These are phyloP conservation scores for Leptodactylus fuscus DNA, from an alignment of 2,113 vertebrate genomes.

Conservation along the genomic window DNA sequence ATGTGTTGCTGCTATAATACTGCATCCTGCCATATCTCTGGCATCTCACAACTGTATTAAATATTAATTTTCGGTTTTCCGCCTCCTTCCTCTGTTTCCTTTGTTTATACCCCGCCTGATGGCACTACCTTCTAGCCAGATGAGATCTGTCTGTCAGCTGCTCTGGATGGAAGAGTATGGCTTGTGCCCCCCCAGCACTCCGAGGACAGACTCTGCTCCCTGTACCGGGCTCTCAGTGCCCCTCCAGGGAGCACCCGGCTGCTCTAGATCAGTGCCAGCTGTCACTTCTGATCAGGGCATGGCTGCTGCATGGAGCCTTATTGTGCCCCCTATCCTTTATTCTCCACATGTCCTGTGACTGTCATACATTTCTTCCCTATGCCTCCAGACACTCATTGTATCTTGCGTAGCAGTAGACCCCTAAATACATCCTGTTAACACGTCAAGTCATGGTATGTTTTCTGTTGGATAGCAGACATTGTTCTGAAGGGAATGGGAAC, in stretches of 20 bases:
- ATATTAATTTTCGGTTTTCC: not conserved
- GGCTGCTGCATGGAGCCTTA: conserved; percentile 1
- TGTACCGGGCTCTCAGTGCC: conserved; percentile 4
- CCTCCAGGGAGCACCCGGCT: conserved; percentile 43
- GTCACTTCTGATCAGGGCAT: conserved; percentile 27
- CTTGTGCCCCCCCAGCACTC: conserved; percentile 5
- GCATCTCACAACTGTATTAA: not conserved
- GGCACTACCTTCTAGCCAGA: conserved; percentile 22
- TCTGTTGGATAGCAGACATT: not conserved
- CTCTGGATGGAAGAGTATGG: not conserved
- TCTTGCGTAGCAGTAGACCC: not conserved
- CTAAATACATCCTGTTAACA: not conserved
- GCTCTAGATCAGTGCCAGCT: conserved; percentile 53
- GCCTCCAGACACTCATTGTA: not conserved
- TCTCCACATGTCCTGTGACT: not conserved
- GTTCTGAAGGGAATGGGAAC: not conserved
- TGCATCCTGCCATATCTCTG: not conserved
- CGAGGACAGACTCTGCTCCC: conserved; percentile 18
- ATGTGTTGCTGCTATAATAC: not conserved
- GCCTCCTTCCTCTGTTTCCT: not conserved
- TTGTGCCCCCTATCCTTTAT: conserved; percentile 1
- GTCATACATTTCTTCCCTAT: not conserved
- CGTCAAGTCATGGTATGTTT: not conserved
- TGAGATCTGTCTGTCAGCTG: conserved; percentile 46
- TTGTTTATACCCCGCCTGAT: conserved; percentile 2